These are phyloP conservation scores for Dermolepida albohirtum DNA, from an alignment of 2,888 invertebrate genomes.

Conservation along the genomic window DNA sequence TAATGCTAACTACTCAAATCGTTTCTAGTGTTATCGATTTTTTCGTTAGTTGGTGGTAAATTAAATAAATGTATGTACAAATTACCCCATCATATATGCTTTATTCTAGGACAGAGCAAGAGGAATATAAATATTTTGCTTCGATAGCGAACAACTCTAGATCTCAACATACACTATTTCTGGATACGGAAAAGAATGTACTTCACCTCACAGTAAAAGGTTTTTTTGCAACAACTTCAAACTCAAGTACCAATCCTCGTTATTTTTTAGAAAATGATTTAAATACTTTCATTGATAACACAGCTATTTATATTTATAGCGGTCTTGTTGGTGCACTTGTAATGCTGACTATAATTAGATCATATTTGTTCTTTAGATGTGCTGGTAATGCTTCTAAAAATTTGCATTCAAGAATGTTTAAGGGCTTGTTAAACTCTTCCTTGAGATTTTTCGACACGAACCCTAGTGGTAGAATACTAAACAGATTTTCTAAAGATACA, in stretches of 20 bases:
- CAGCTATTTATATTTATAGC: conserved; percentile 71
- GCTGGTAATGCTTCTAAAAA: conserved; percentile 75
- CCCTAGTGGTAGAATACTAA: conserved; percentile 83
- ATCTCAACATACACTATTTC: background rate
- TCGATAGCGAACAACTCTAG: background rate
- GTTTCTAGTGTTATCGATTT: conserved; percentile 47
- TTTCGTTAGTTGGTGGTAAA: conserved; percentile 50
- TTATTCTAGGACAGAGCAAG: conserved; percentile 43
- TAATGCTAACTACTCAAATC: conserved; percentile 46
- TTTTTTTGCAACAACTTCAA: conserved; percentile 1
- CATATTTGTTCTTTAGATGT: conserved; percentile 73
- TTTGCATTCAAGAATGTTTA: conserved; percentile 80
- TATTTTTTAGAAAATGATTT: background rate
- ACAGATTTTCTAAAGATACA: conserved; percentile 86
- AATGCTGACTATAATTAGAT: conserved; percentile 71
- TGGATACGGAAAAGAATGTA: background rate
- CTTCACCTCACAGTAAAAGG: background rate
- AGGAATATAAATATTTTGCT: conserved; percentile 19
- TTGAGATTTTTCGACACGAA: conserved; percentile 87
- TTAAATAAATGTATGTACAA: conserved; percentile 20
- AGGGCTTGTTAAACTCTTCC: conserved; percentile 66
- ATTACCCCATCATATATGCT: conserved; percentile 37
- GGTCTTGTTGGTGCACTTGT: conserved; percentile 68
- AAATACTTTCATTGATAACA: conserved; percentile 31
- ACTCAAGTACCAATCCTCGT: background rate